phyloP scores from a whole-genome alignment of 2,888 invertebrate genomes.

The Drosophila flavopinicola region DNA sequence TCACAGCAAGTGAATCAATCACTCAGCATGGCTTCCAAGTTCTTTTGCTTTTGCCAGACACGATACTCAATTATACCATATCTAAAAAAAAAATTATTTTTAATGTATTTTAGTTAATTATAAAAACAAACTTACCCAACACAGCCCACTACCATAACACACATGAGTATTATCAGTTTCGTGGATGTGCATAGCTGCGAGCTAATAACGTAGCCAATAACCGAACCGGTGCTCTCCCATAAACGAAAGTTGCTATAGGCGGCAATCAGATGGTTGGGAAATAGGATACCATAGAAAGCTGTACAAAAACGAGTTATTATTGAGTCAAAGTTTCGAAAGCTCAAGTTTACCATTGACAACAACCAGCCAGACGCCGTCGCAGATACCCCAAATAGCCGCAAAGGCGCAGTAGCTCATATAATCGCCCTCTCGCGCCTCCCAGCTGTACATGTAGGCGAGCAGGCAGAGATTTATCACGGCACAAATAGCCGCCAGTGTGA shows the following conservation, averaged over 20 bases:
- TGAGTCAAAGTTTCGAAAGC: not conserved
- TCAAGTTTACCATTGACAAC: constrained; percentile 92
- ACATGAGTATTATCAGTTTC: constrained; percentile 89
- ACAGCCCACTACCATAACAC: constrained; percentile 89
- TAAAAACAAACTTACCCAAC: constrained; percentile 86
- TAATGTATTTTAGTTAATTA: not conserved
- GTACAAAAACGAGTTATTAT: constrained; percentile 20
- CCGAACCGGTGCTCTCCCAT: constrained; percentile 96
- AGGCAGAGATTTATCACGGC: constrained; percentile 89
- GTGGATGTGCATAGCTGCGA: constrained; percentile 90
- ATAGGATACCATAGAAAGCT: constrained; percentile 94
- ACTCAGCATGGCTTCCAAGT: constrained; percentile 69
- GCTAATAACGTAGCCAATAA: constrained; percentile 92
- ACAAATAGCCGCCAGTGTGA: constrained; percentile 91
- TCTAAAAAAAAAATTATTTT: constrained; percentile 47
- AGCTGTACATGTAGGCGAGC: constrained; percentile 88
- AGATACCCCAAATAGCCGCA: constrained; percentile 94
- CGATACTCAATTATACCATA: constrained; percentile 82
- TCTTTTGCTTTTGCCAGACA: constrained; percentile 75
- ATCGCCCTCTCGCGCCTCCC: constrained; percentile 89
- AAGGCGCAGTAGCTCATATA: constrained; percentile 90
- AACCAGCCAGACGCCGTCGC: constrained; percentile 96
- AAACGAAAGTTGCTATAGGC: constrained; percentile 96
- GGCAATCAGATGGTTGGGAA: constrained; percentile 93
- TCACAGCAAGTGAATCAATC: constrained; percentile 48